phyloP scores from a whole-genome alignment of 2,797 vertebrate genomes.

The Australoheros facetus region DNA sequence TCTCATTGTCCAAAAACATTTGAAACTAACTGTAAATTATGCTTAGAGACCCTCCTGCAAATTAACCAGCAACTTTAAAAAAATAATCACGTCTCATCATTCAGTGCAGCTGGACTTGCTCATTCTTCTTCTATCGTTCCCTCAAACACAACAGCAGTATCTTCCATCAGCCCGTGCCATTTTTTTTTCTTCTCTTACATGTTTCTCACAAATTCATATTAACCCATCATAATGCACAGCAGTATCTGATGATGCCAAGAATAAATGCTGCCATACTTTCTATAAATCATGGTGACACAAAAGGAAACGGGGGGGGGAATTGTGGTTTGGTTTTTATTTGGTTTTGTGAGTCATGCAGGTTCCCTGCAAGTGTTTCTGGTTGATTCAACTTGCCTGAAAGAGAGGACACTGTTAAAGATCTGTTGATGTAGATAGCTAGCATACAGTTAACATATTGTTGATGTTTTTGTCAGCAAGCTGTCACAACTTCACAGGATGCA shows the following conservation, averaged over 20 bases:
- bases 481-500: slow-evolving; percentile 52
- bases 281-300: slow-evolving; percentile 66
- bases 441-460: slow-evolving; percentile 35
- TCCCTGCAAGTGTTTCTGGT: slow-evolving; percentile 21
- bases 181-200: slow-evolving; percentile 35
- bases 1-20: background rate
- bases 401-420: slow-evolving; percentile 23
- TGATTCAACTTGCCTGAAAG: slow-evolving; percentile 44
- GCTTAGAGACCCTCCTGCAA: slow-evolving; percentile 32
- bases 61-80: slow-evolving; percentile 42
- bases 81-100: slow-evolving; percentile 48
- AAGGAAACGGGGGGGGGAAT: background rate
- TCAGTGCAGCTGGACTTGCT: slow-evolving; percentile 33
- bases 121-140: background rate
- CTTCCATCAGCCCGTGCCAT: slow-evolving; percentile 7
- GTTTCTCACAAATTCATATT: slow-evolving; percentile 45
- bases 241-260: slow-evolving; percentile 44
- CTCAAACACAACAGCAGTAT: background rate
- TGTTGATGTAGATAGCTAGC: slow-evolving; percentile 34
- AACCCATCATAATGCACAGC: slow-evolving; percentile 34
- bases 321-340: slow-evolving; percentile 33
- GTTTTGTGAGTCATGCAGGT: slow-evolving; percentile 27
- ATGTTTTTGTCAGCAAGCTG: slow-evolving; percentile 48
- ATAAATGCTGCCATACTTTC: slow-evolving; percentile 58
- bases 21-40: slow-evolving; percentile 28